A percentile compares a stretch with the other conserved stretches of the same genome.
These are phyloP conservation scores for Diarsia mendica DNA, from an alignment of 2,888 invertebrate species.

Conservation along the genomic window DNA sequence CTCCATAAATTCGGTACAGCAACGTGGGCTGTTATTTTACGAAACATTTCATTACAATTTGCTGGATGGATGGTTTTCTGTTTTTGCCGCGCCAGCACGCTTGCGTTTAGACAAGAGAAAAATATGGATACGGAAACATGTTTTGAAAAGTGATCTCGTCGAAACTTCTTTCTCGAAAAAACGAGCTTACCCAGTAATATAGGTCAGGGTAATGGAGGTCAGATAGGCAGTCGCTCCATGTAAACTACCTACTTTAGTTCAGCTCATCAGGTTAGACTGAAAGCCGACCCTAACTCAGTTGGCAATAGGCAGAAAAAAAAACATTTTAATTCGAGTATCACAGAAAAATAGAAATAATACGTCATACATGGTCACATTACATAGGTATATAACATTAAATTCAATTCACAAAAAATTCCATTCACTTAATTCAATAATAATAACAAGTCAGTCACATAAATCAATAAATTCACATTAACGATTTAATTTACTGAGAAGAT, in stretches of 20 bases:
- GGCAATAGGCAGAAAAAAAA: no score
- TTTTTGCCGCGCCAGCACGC: constrained; percentile 1
- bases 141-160: background rate
- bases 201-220: background rate
- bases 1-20: constrained; percentile 24
- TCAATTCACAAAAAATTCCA: no score
- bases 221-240: background rate
- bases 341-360: no score
- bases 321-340: no score
- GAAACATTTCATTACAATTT: constrained; percentile 25
- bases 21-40: constrained; percentile 26
- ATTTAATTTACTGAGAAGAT: background rate
- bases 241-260: background rate
- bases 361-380: no score
- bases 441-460: no score
- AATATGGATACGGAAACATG: background rate
- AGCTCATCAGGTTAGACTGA: background rate
- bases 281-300: background rate
- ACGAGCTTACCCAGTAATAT: no score
- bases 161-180: no score
- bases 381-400: no score
- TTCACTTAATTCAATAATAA: no score
- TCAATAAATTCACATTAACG: no score
- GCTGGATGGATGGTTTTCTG: constrained; percentile 4
- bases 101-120: background rate